A percentile compares a stretch with the other conserved stretches of the same genome.
phyloP scores from a whole-genome alignment of 2,888 invertebrate genomes.

The Tricholauxania praeusta region DNA sequence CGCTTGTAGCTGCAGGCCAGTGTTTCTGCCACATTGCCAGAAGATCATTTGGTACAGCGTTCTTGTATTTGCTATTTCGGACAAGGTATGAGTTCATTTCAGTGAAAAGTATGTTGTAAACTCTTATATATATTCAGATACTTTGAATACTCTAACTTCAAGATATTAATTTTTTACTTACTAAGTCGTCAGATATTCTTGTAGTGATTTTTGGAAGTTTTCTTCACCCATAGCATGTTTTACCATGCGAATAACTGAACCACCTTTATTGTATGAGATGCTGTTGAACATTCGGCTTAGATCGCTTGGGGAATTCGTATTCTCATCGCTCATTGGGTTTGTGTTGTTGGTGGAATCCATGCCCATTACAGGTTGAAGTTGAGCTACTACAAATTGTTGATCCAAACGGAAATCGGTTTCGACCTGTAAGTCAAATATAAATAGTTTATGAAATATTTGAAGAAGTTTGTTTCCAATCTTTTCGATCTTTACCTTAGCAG shows the following conservation, averaged over 20 bases:
- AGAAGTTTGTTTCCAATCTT: not conserved
- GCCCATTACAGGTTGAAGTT: constrained; percentile 75
- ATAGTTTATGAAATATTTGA: too few relatives aligned
- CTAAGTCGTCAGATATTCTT: constrained; percentile 69
- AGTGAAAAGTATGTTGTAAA: too few relatives aligned
- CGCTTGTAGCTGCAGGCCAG: constrained; percentile 54
- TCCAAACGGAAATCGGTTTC: constrained; percentile 74
- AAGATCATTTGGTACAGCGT: constrained; percentile 69
- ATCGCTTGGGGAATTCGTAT: constrained; percentile 72
- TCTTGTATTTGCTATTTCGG: constrained; percentile 51
- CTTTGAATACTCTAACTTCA: not conserved
- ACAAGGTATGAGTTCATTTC: not conserved
- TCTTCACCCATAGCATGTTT: constrained; percentile 72
- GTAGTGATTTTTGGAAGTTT: constrained; percentile 71
- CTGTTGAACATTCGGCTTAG: constrained; percentile 75
- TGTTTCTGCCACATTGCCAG: constrained; percentile 68
- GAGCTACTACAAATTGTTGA: constrained; percentile 78
- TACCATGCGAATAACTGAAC: constrained; percentile 77
- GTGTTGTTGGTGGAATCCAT: constrained; percentile 72
- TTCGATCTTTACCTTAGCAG: constrained; percentile 56
- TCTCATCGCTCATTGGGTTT: constrained; percentile 72
- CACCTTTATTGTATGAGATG: constrained; percentile 79
- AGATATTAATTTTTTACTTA: constrained; percentile 48
- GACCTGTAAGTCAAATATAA: constrained; percentile 66
- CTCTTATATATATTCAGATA: not conserved